Evolutionary conservation across 2,797 vertebrate genomes (phyloP).

Genomic region (Xenops minutus): DNA sequence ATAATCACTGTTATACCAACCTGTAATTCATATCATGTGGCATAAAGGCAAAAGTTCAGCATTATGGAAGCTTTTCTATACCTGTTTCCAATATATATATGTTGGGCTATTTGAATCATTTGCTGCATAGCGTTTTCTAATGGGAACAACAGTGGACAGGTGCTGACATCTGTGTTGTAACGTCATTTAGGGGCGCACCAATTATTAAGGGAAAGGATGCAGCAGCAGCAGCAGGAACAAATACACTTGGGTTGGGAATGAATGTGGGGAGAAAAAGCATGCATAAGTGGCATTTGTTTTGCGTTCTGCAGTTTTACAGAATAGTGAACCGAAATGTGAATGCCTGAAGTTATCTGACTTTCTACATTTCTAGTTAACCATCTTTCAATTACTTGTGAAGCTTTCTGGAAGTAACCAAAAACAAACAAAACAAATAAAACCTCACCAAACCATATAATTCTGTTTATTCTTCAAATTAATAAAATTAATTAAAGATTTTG

Average conservation of each 20-base stretch:
- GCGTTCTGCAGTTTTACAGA: not conserved
- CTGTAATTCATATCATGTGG: not conserved
- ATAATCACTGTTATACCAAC: not conserved
- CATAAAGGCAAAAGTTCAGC: slow-evolving; percentile 1
- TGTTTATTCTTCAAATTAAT: not conserved
- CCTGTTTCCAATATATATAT: slow-evolving; percentile 4
- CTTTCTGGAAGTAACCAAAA: not conserved
- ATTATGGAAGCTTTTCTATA: slow-evolving; percentile 10
- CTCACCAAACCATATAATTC: not conserved
- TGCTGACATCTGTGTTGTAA: slow-evolving; percentile 22
- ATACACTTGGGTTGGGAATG: not conserved
- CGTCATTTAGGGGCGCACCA: not conserved
- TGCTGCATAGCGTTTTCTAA: not conserved
- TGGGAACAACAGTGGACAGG: not conserved
- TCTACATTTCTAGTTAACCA: not conserved
- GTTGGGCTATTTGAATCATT: slow-evolving; percentile 4
- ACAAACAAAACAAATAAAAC: not conserved
- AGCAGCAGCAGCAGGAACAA: not conserved
- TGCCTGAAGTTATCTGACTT: not conserved
- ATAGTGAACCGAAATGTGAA: not conserved
- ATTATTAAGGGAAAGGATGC: not conserved
- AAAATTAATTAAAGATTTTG: not conserved
- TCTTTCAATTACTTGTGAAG: not conserved
- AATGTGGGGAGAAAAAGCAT: not conserved
- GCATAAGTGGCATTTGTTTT: not conserved